These are phyloP conservation scores for Drosophila subobscura DNA, from an alignment of 1,140 invertebrate genomes.

Conservation along the genomic window DNA sequence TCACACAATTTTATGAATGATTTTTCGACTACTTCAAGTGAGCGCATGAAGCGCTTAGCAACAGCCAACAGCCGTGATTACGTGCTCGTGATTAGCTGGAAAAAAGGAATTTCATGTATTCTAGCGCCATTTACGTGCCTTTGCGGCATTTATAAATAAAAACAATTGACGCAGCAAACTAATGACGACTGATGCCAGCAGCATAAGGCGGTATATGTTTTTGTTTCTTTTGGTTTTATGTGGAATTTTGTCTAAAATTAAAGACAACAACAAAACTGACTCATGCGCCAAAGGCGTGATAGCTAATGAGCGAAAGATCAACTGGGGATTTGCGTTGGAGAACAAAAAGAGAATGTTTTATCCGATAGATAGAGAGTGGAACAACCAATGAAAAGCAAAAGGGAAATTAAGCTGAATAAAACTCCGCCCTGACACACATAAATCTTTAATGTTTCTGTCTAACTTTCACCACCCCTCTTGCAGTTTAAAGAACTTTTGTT, in stretches of 20 bases:
- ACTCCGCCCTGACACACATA: too few species aligned
- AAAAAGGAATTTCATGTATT: slow-evolving; percentile 26
- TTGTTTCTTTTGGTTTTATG: slow-evolving; percentile 18
- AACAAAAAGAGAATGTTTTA: neutral
- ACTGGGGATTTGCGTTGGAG: neutral
- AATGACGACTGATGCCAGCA: slow-evolving; percentile 42
- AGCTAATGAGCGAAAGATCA: slow-evolving; percentile 36
- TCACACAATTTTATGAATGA: slow-evolving; percentile 47
- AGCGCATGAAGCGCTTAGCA: neutral
- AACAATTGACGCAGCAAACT: slow-evolving; percentile 48
- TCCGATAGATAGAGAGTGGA: too few species aligned
- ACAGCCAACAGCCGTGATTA: neutral
- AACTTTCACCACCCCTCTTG: slow-evolving; percentile 3
- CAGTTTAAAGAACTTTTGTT: slow-evolving; percentile 42
- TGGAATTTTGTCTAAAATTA: slow-evolving; percentile 35
- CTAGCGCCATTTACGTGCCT: slow-evolving; percentile 31
- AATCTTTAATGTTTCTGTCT: too few species aligned
- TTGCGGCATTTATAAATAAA: slow-evolving; percentile 45
- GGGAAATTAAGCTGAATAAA: slow-evolving; percentile 2
- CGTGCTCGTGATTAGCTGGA: slow-evolving; percentile 9
- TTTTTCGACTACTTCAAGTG: slow-evolving; percentile 13
- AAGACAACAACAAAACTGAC: slow-evolving; percentile 50
- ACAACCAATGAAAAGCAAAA: too few species aligned
- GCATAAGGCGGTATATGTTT: slow-evolving; percentile 7
- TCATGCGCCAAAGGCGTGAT: slow-evolving; percentile 71